phyloP scores from a whole-genome alignment of 2,797 vertebrate species.

The Platyrinchus mystaceus region DNA sequence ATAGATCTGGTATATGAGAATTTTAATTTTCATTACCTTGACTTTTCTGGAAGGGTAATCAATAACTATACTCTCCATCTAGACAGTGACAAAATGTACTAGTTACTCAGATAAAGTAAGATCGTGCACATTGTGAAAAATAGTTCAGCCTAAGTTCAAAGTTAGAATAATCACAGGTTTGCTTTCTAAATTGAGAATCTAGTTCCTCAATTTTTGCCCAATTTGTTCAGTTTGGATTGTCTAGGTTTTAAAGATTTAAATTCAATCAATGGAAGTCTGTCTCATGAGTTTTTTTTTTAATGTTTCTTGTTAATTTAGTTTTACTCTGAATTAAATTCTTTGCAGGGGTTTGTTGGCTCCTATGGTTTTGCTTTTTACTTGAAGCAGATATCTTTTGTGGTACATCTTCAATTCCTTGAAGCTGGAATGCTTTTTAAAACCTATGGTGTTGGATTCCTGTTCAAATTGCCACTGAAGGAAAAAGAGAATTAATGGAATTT shows the following conservation, averaged over 20 bases:
- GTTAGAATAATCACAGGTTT: neutral
- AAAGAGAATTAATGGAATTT: neutral
- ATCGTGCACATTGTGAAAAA: rapidly evolving
- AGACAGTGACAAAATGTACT: neutral
- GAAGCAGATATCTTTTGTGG: neutral
- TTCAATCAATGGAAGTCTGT: neutral
- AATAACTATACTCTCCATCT: neutral
- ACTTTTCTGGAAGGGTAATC: neutral
- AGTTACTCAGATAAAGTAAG: neutral
- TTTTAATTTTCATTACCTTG: neutral
- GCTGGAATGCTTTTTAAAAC: neutral
- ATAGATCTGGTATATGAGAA: neutral
- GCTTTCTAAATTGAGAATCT: neutral
- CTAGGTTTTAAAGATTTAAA: neutral
- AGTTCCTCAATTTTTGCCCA: neutral
- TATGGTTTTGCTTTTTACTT: neutral
- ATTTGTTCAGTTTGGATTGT: neutral
- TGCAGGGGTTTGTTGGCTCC: neutral
- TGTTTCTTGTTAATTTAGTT: neutral
- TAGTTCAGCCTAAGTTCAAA: neutral
- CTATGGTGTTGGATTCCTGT: neutral
- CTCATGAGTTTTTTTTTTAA: neutral
- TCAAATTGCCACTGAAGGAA: neutral
- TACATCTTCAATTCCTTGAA: neutral
- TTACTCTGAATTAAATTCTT: neutral